Conservation (phyloP, 2,888 invertebrate species). For the Thera britannica region DNA sequence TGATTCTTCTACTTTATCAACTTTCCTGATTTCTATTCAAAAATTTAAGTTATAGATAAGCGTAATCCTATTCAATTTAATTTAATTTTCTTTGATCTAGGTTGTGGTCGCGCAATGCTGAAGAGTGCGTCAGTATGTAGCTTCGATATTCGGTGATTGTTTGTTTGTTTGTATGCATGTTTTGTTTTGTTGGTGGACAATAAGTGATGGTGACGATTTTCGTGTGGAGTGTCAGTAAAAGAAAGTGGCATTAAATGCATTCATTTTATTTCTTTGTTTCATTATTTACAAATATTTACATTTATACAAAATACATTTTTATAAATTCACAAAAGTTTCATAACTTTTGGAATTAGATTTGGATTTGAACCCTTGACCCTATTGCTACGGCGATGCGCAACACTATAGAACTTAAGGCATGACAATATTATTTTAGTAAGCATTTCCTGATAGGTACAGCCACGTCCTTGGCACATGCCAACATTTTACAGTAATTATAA, state of each 20-base stretch:
- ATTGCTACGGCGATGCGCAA: too few species aligned
- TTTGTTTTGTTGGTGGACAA: conserved; percentile 50
- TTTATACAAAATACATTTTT: neutral
- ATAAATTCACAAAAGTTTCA: too few species aligned
- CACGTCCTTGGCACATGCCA: too few species aligned
- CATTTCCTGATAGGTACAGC: too few species aligned
- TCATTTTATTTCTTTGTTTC: conserved; percentile 65
- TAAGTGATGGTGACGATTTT: conserved; percentile 52
- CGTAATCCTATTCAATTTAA: neutral
- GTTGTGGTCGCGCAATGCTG: conserved; percentile 4
- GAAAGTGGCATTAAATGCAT: conserved; percentile 81
- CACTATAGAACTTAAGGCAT: too few species aligned
- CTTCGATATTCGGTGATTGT: conserved; percentile 36
- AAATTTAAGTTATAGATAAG: too few species aligned
- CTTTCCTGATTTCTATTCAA: too few species aligned
- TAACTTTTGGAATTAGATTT: too few species aligned
- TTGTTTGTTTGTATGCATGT: conserved; percentile 50
- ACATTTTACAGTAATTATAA: too few species aligned
- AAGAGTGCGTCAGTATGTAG: conserved; percentile 42
- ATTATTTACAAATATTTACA: conserved; percentile 43
- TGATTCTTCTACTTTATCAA: too few species aligned
- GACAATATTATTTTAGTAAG: too few species aligned
- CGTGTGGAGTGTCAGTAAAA: conserved; percentile 62
- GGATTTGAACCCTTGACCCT: too few species aligned
- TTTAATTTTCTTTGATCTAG: neutral